Percentiles rank a stretch among this genome's conserved stretches.
These are phyloP conservation scores for Philereme vetulata DNA, from an alignment of 2,888 invertebrate species.

Conservation along the genomic window DNA sequence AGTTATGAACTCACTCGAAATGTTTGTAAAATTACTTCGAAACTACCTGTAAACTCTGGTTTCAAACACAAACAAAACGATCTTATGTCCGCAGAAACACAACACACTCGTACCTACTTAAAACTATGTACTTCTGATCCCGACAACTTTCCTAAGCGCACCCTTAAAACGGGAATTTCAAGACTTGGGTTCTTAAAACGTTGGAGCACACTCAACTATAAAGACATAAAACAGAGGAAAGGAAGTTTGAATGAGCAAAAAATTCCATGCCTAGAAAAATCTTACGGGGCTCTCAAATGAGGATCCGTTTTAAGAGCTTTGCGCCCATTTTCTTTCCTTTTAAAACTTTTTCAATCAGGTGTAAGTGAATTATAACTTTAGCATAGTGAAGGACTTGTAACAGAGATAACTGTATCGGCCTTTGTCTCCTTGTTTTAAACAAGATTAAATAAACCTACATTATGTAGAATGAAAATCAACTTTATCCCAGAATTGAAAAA, in stretches of 20 bases:
- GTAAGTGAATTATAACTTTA: slow-evolving; percentile 32
- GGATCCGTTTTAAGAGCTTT: slow-evolving; percentile 19
- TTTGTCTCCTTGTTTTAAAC: too few relatives aligned
- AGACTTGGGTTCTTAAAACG: slow-evolving; percentile 3
- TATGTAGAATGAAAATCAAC: too few relatives aligned
- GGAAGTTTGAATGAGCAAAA: slow-evolving; percentile 13
- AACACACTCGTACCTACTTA: not conserved
- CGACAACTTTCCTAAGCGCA: slow-evolving; percentile 3
- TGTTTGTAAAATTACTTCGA: slow-evolving; percentile 3
- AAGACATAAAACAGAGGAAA: slow-evolving; percentile 8
- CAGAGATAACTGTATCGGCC: not conserved
- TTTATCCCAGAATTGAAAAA: too few relatives aligned
- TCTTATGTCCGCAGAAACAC: not conserved
- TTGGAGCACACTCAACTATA: slow-evolving; percentile 10
- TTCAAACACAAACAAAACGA: slow-evolving; percentile 3
- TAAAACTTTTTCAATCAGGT: slow-evolving; percentile 39
- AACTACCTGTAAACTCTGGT: slow-evolving; percentile 1
- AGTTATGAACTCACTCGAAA: too few relatives aligned
- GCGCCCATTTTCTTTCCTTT: slow-evolving; percentile 19
- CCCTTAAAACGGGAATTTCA: slow-evolving; percentile 5
- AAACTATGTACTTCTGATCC: not conserved
- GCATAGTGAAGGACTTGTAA: slow-evolving; percentile 18
- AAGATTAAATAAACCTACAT: too few relatives aligned
- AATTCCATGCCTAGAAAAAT: slow-evolving; percentile 6
- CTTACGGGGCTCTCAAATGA: slow-evolving; percentile 11